phyloP scores from a whole-genome alignment of 2,113 vertebrate species.

The Phalacrocorax brasilianus region DNA sequence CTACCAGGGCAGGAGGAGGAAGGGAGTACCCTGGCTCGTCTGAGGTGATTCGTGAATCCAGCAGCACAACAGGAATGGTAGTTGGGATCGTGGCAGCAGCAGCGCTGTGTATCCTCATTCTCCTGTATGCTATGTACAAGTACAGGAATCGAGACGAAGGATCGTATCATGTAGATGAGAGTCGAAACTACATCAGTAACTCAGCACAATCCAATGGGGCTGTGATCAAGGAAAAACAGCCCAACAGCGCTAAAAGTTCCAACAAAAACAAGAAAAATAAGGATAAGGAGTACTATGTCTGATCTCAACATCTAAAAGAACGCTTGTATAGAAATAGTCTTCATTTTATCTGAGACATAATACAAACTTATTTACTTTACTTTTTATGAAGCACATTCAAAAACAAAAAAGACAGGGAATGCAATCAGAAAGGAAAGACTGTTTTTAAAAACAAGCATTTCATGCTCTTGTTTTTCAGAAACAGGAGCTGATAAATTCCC shows the following conservation, averaged over 20 bases:
- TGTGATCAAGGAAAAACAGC: constrained; percentile 94
- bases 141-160: constrained; percentile 98
- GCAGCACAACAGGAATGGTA: constrained; percentile 98
- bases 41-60: constrained; percentile 93
- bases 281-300: constrained; percentile 99
- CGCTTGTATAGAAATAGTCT: constrained; percentile 94
- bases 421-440: constrained; percentile 83
- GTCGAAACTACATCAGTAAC: constrained; percentile 99
- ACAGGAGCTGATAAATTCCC: constrained; percentile 83
- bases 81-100: constrained; percentile 96
- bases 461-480: constrained; percentile 85
- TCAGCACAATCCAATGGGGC: constrained; percentile 97
- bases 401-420: constrained; percentile 82
- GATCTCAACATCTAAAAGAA: constrained; percentile 82
- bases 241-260: constrained; percentile 89
- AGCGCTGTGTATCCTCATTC: constrained; percentile 96
- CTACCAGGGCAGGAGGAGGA: constrained; percentile 85
- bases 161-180: constrained; percentile 97
- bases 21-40: constrained; percentile 85
- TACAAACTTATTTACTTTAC: constrained; percentile 88
- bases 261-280: constrained; percentile 99
- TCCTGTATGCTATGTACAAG: constrained; percentile 99
- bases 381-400: constrained; percentile 85
- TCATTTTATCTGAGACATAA: constrained; percentile 91
- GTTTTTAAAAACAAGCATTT: constrained; percentile 82